phyloP scores from a whole-genome alignment of 2,888 invertebrate species.

The Homarus gammarus region DNA sequence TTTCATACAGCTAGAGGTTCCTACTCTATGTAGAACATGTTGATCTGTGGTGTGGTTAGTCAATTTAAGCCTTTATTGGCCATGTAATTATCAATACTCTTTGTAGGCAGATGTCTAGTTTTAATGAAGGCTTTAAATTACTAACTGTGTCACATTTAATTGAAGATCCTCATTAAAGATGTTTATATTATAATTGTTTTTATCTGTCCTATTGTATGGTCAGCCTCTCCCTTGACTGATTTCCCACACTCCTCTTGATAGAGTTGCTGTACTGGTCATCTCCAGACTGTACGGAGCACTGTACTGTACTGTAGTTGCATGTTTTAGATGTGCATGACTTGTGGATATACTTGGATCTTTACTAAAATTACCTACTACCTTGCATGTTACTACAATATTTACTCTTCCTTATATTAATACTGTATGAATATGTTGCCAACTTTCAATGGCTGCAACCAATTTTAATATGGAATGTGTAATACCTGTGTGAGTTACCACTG shows the following conservation, averaged over 20 bases:
- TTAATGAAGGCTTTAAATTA: constrained; percentile 27
- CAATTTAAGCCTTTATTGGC: constrained; percentile 27
- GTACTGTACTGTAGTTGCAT: too few relatives aligned
- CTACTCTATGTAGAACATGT: constrained; percentile 32
- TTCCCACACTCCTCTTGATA: not conserved
- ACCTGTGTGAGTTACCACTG: not conserved
- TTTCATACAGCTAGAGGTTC: constrained; percentile 36
- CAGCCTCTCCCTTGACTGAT: not conserved
- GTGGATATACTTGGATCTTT: not conserved
- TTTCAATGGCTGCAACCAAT: not conserved
- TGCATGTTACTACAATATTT: not conserved
- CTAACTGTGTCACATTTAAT: constrained; percentile 51
- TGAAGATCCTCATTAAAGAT: constrained; percentile 66
- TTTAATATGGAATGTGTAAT: not conserved
- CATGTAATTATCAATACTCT: constrained; percentile 9
- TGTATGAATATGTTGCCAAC: not conserved
- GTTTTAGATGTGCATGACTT: not conserved
- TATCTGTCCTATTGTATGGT: constrained; percentile 20
- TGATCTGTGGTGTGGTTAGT: constrained; percentile 24
- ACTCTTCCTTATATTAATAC: not conserved
- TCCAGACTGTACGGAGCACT: not conserved
- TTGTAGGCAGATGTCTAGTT: constrained; percentile 16
- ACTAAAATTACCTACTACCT: not conserved
- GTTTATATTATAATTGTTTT: constrained; percentile 51
- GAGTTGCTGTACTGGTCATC: not conserved